Evolutionary conservation across 2,113 vertebrate genomes (phyloP).

Genomic region (Lophochroa leadbeateri): DNA sequence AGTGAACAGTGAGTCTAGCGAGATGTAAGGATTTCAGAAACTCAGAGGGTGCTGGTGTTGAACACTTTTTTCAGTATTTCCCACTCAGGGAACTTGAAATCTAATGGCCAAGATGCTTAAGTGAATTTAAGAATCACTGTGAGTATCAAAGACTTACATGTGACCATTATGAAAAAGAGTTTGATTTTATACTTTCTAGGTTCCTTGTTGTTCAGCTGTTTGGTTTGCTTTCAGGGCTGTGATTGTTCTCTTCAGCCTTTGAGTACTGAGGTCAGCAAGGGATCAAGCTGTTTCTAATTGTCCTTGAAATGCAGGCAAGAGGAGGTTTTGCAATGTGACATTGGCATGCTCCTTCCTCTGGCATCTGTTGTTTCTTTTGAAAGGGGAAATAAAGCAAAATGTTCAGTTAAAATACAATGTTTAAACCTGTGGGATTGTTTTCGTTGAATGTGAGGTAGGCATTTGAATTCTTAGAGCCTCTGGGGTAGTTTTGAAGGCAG

Average conservation of each 20-base stretch:
- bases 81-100: neutral
- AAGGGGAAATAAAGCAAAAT: neutral
- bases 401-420: neutral
- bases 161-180: neutral
- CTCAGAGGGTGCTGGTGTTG: neutral
- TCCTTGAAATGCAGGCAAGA: constrained; percentile 12
- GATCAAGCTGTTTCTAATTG: constrained; percentile 35
- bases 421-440: constrained; percentile 11
- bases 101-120: neutral
- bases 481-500: neutral
- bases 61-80: neutral
- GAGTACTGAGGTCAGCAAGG: neutral
- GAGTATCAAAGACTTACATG: neutral
- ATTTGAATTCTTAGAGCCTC: neutral
- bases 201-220: constrained; percentile 22
- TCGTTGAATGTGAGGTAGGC: neutral
- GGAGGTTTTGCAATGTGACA: neutral
- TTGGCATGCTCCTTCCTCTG: neutral
- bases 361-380: constrained; percentile 5
- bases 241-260: constrained; percentile 21
- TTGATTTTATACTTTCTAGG: neutral
- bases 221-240: neutral
- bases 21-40: neutral
- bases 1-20: neutral
- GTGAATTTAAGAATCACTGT: neutral